Base-by-base conservation (phyloP, 23 tunicate species). In the Trididemnum clinides region DNA sequence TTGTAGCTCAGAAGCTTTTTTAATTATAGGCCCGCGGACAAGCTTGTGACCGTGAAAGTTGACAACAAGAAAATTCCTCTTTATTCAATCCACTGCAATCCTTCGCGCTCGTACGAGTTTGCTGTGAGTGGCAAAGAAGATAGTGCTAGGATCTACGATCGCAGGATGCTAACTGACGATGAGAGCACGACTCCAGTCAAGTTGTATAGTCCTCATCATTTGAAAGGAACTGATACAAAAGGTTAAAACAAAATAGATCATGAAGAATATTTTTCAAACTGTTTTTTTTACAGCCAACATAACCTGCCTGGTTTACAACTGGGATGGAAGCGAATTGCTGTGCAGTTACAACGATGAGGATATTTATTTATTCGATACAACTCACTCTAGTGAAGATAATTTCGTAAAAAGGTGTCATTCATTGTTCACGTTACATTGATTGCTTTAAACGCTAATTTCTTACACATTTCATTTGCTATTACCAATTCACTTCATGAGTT, bases 321-420 rank as follows among this genome's bases (percentile, higher is more conserved):
- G 90, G 85, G 81, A 74, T 34, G 98, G 98, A 0, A 78, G 86
- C 30, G 94, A 89, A 33, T 36, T 94, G 80, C 75, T 94, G 49
- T 94, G 93, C 64, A 89, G 95, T 74, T 94, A 94, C 85, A 89
- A 94, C 36, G 94, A 94, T 76, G 98, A 89, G 26, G 95, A 89
- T 73, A 89, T 94, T 58, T 89, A 94, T 77, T 86, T 94, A 0
- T 88, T 94, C 35, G 90, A 94, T 65, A 82, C 88, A 27, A 79
- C 31, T 36, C 91, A 87, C 51, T 91, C 97, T 1, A 7, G 38
- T 1, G 90, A 72, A 34, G 88, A 82, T 10, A 91, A 91, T 7
- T 91, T 71, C 51, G 28, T 77, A 10, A 82, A 28, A 34, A 87
- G 84, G 97, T 91, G 38, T 36, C 6, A 18, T 62, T 22, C n/a